Evolutionary conservation across 2,113 vertebrate species (phyloP), one percentile per base, ranked within the genome.

Genomic region (Oxygymnocypris stewartii): DNA sequence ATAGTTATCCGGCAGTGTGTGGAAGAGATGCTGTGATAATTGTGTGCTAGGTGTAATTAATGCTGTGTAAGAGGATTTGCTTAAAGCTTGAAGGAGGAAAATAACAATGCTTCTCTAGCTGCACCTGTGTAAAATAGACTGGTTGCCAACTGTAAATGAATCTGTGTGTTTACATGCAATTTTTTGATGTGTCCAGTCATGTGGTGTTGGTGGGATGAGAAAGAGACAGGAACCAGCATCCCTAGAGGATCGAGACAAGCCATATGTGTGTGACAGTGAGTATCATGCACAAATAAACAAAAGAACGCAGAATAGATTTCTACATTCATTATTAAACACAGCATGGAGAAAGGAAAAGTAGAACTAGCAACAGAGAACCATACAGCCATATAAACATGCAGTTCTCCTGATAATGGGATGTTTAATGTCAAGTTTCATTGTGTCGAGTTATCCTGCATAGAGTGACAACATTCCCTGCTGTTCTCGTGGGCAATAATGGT

Each of bases 211-310:
- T 75, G 96, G 96, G 37, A 95, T 97, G 95, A 95, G 97, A 88
- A 98, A 98, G 93, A 96, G 96, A 91, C 96, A 97, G 90, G 97
- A 97, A 82, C 92, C 95, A 0, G 91, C 95, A 79, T 92, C 96
- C 79, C 92, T 96, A 90, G 97, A 98, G 93, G 97, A 98, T 90
- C 93, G 97, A 91, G 97, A 97, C 95, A 98, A 98, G 93, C 97
- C 97, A 90, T 98, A 97, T 88, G 96, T 98, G 90, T 98, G 97
- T 93, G 97, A 98, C 95, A 98, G 97, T 98, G 94, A 97, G 97
- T 95, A 76, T 28, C 65, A n/a, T 20, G 49, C 16, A 0, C 47
- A 49, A 76, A 74, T 74, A 75, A 77, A 51, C 74, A 31, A 31
- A 4, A 20, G 37, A 74, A 74, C 35, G 6, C 37, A 12, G 71